A percentile compares a stretch with the other conserved stretches of the same genome.
Evolutionary conservation across 2,113 vertebrate species (phyloP).

Genomic region (Pteronura brasiliensis): DNA sequence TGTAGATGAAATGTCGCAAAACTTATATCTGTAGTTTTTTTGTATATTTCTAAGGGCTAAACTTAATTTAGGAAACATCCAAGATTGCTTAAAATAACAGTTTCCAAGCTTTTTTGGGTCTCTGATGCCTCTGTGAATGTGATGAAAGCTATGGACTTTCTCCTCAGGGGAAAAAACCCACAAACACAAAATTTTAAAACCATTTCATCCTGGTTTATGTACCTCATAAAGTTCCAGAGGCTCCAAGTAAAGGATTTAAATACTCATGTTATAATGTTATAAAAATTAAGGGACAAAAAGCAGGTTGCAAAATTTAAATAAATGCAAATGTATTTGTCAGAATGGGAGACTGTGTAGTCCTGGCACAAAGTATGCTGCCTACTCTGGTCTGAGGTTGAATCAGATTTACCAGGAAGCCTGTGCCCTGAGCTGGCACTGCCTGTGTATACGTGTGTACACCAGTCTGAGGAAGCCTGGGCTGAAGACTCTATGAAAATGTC

Average conservation of each 20-base stretch:
- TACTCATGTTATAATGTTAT: background rate
- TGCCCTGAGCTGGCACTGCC: background rate
- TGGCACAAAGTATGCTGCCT: background rate
- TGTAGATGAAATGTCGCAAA: background rate
- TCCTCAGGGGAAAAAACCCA: background rate
- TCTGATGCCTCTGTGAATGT: conserved; percentile 15
- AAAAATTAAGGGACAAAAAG: background rate
- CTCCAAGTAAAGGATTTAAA: background rate
- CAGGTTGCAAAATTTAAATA: background rate
- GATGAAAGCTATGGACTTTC: background rate
- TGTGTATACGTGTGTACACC: background rate
- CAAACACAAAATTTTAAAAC: background rate
- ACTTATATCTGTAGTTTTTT: background rate
- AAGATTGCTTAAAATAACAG: background rate
- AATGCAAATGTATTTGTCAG: background rate
- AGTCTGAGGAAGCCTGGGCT: background rate
- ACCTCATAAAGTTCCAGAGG: background rate
- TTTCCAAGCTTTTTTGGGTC: background rate
- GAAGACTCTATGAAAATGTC: background rate
- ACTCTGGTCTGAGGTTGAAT: background rate
- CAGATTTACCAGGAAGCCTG: background rate
- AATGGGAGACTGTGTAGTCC: background rate
- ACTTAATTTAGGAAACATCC: conserved; percentile 32
- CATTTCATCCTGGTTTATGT: background rate
- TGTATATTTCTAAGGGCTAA: background rate